These are phyloP conservation scores for Gymnogyps californianus DNA, from an alignment of 2,113 vertebrate species.

Conservation along the genomic window DNA sequence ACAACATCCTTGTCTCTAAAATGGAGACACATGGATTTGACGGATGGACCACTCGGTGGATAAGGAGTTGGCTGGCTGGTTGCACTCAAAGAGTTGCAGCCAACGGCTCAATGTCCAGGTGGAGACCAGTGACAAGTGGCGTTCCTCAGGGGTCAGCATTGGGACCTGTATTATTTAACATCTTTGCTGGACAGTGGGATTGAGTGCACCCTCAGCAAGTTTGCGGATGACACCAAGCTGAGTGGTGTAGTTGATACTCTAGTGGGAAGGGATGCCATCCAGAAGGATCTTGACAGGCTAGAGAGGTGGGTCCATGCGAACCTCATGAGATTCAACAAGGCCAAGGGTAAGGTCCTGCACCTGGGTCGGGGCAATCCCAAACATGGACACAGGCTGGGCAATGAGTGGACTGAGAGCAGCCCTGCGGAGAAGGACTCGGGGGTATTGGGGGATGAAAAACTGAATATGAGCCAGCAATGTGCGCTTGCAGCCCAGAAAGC, in stretches of 20 bases:
- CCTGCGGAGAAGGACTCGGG: no score
- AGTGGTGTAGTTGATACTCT: no score
- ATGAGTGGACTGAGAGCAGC: background rate
- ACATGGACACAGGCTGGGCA: background rate
- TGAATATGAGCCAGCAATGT: background rate
- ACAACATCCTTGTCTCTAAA: no score
- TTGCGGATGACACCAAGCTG: background rate
- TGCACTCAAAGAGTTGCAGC: fast-evolving
- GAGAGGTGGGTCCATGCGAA: background rate
- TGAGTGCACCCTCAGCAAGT: background rate
- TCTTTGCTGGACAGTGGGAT: background rate
- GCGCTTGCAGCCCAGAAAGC: no score
- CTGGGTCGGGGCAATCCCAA: background rate
- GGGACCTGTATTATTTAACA: background rate
- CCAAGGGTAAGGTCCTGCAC: background rate
- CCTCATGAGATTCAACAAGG: background rate
- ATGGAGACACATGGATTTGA: no score
- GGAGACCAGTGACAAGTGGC: background rate
- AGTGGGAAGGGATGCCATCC: background rate
- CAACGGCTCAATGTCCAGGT: no score
- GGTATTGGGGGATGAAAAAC: background rate
- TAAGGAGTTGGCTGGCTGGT: background rate
- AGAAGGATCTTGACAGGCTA: background rate
- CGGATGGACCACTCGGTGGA: background rate
- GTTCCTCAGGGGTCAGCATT: background rate